Percentiles rank a stretch among this genome's conserved stretches.
Conservation (phyloP, 2,888 invertebrate genomes). For the Caenorhabditis sp. region DNA sequence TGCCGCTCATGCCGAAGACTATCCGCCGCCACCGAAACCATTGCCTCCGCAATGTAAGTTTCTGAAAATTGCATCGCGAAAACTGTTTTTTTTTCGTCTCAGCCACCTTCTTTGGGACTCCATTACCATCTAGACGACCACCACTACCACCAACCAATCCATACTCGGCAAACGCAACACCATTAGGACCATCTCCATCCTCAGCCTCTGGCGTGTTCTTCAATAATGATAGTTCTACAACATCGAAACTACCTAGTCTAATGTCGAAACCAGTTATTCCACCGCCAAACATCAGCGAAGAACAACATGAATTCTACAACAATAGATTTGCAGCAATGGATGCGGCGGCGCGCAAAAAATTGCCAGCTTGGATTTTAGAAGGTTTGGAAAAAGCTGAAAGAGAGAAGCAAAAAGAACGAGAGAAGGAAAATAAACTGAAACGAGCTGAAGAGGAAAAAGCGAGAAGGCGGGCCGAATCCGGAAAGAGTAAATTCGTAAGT, state of each 20-base stretch:
- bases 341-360: conserved; percentile 63
- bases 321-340: conserved; percentile 18
- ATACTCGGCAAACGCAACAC: not conserved
- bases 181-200: not conserved
- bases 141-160: conserved; percentile 1
- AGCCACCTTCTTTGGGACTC: not conserved
- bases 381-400: conserved; percentile 96
- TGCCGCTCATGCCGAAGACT: conserved; percentile 4
- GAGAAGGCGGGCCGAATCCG: conserved; percentile 45
- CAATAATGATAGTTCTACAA: not conserved
- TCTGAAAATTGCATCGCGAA: not conserved
- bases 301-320: not conserved
- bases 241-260: not conserved
- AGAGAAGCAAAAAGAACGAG: conserved; percentile 86
- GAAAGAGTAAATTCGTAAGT: conserved; percentile 61
- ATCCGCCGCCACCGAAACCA: not conserved
- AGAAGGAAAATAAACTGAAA: conserved; percentile 73
- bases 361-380: conserved; percentile 97
- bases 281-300: not conserved
- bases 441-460: conserved; percentile 46
- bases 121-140: not conserved
- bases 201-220: not conserved
- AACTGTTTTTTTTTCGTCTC: too few species aligned
- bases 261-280: not conserved
- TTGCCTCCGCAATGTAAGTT: not conserved